Evolutionary conservation across 2,888 invertebrate genomes (phyloP), one percentile per base, ranked within the genome.

Genomic region (Pedicia rivosa): DNA sequence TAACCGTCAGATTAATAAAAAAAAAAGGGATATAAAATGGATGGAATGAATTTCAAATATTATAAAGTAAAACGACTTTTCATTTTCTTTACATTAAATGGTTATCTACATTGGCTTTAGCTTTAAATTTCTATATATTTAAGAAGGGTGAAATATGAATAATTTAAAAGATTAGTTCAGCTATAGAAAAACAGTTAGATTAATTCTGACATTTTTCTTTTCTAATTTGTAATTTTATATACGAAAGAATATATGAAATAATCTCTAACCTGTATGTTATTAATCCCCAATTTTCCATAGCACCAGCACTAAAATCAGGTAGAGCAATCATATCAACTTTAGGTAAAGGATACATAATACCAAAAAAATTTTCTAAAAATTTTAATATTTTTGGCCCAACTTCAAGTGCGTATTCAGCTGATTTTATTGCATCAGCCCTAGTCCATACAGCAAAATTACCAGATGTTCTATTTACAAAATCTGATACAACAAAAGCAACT

Each of bases 271-370:
- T 70, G 56, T 74, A 84, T 2, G 79, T 79, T 8, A 83, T 72
- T 14, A 83, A 55, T 1, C 84, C 84, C 82, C 83, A 84, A 53
- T 84, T 84, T 55, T 84, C 90, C 88, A 90, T 90, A 2, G 88
- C 90, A 0, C 83, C 86, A 3, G 83, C 81, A 36, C 77, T 72
- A 53, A 90, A 91, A 56, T 91, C 90, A 0, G 91, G 90, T 40
- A 92, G 62, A 1, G 88, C 91, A n/a, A 87, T 78, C 84, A 91
- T 83, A 53, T 92, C 91, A 42, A 83, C 73, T 61, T 90, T 90
- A 0, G 78, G 74, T 36, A 90, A 51, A 0, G 82, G 80, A 51
- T 82, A 90, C 15, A 72, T 63, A 25, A 82, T 74, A 45, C 74
- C 70, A 51, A 90, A 87, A 46, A 76, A 82, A 0, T 72, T 64